Evolutionary conservation across 1,140 invertebrate genomes (phyloP), one percentile per base, ranked within the genome.

Genomic region (Phocides pigmalion): DNA sequence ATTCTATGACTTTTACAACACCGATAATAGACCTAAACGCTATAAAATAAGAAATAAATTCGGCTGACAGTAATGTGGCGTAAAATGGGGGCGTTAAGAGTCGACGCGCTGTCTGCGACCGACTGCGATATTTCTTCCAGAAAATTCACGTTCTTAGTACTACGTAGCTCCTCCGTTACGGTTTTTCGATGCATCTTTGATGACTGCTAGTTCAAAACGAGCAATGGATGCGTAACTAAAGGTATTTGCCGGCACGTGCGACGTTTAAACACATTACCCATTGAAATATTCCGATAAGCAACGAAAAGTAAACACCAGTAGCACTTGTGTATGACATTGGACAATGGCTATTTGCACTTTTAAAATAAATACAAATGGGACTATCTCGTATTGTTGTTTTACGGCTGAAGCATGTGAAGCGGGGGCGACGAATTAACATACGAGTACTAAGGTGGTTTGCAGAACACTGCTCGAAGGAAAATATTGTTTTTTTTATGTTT

Each of bases 91-190:
- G 14, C 58, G 46, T 39, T 32, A 16, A 17, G 19, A 64, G 72
- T 66, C 70, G 72, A 66, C 72, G 66, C 69, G 72, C 72, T 66
- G 72, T 74, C 72, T 74, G 72, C 72, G 17, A 19, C 51, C 41
- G 41, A 62, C 54, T 56, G 63, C 49, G 42, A 22, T 53, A 47
- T 46, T 58, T 64, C 50, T 51, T 50, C 22, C n/a, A 50, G 28
- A 47, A 68, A 44, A 16, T 58, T 58, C 53, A 58, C 53, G 39
- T n/a, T 15, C 9, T 14, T 58, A 58, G 20, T 28, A 41, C 41
- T 44, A 32, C 22, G 39, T 44, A 17, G 8, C 15, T 16, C 19
- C 9, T 58, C 41, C 62, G 62, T 71, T 71, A 46, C 54, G 37
- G n/a, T 35, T 62, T 62, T 17, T 19, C 2, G 14, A 19, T 0